Evolutionary conservation across 92 coral and sea anemone genomes (phyloP).

Genomic region (Siderastrea siderea): DNA sequence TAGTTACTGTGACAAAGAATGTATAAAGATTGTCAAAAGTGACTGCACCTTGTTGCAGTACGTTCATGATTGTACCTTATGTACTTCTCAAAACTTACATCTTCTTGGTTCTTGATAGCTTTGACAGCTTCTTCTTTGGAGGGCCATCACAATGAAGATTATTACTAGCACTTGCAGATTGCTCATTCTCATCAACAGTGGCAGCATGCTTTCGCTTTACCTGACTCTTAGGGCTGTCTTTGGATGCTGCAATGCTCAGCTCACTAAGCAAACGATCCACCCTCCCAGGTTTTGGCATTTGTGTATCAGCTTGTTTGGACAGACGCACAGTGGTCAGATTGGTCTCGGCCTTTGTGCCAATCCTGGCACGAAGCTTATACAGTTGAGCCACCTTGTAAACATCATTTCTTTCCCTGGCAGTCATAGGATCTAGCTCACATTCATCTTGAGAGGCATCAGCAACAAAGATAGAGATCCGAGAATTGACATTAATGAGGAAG

Average conservation of each 20-base stretch:
- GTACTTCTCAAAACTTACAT: neutral
- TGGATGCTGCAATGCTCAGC: slow-evolving; percentile 82
- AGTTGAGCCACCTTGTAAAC: slow-evolving; percentile 87
- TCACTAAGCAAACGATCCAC: slow-evolving; percentile 84
- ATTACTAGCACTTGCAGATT: neutral
- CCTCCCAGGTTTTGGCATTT: slow-evolving; percentile 89
- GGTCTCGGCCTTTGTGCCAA: slow-evolving; percentile 78
- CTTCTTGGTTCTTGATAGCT: slow-evolving; percentile 45
- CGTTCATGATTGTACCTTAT: neutral
- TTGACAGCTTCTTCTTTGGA: slow-evolving; percentile 24
- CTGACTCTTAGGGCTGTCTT: slow-evolving; percentile 71
- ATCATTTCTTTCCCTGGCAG: slow-evolving; percentile 86
- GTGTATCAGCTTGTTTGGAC: slow-evolving; percentile 77
- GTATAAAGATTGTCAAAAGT: neutral
- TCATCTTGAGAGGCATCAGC: slow-evolving; percentile 61
- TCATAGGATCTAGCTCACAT: slow-evolving; percentile 87
- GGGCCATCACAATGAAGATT: slow-evolving; percentile 30
- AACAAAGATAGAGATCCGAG: slow-evolving; percentile 84
- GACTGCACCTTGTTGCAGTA: neutral
- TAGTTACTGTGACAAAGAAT: too few relatives aligned
- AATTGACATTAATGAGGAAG: slow-evolving; percentile 88
- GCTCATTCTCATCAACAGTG: slow-evolving; percentile 25
- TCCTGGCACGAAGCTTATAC: slow-evolving; percentile 86
- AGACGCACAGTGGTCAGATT: slow-evolving; percentile 83
- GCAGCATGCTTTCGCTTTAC: slow-evolving; percentile 68